Conservation (phyloP, 2,888 invertebrate species). For the Drosophila melanosoma region DNA sequence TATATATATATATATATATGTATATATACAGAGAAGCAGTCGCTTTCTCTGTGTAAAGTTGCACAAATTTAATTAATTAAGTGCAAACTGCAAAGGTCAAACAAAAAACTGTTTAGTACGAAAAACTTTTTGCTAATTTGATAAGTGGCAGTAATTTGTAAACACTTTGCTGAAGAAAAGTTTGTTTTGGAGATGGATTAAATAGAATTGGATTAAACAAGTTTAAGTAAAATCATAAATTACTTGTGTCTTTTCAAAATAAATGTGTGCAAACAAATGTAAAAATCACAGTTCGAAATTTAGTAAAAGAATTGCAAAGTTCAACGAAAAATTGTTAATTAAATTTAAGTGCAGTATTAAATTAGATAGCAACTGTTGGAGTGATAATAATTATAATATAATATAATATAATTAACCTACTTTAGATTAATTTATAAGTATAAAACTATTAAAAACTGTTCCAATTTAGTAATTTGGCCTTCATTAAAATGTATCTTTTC, state of each 20-base stretch:
- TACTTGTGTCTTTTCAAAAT: too few species aligned
- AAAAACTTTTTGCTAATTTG: constrained; percentile 39
- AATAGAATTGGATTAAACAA: constrained; percentile 14
- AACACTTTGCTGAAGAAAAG: neutral
- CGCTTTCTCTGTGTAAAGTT: neutral
- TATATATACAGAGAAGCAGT: neutral
- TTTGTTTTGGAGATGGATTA: neutral
- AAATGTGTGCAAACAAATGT: too few species aligned
- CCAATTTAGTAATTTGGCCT: neutral
- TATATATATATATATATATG: neutral
- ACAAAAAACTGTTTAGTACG: neutral
- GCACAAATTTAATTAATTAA: constrained; percentile 45
- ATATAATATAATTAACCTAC: neutral
- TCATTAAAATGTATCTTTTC: neutral
- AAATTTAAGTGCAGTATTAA: neutral
- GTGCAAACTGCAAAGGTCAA: constrained; percentile 1
- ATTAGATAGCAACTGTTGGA: neutral
- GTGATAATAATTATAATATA: neutral
- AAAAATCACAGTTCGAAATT: too few species aligned
- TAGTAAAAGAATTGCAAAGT: too few species aligned
- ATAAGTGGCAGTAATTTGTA: constrained; percentile 25
- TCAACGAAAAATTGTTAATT: neutral
- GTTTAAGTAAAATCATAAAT: neutral
- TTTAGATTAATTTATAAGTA: neutral
- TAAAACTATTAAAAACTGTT: neutral